phyloP scores from a whole-genome alignment of 2,888 invertebrate species.

The Stenotaenia linearis region DNA sequence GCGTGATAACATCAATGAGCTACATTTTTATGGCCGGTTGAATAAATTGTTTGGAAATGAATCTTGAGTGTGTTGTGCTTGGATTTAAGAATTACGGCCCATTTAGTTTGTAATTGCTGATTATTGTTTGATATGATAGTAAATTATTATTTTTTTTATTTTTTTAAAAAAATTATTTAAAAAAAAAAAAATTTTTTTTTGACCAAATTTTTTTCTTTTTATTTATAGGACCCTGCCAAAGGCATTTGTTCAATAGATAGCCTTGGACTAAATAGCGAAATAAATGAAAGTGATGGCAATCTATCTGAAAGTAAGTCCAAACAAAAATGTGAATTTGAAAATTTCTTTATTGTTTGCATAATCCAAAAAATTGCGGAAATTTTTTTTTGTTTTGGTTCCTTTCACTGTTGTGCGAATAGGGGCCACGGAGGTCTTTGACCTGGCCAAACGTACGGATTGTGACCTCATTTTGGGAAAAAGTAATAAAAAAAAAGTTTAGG shows the following conservation, averaged over 20 bases:
- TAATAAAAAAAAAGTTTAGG: neutral
- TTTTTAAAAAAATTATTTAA: neutral
- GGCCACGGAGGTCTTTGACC: slow-evolving; percentile 3
- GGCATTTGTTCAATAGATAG: slow-evolving; percentile 30
- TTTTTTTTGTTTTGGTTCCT: neutral
- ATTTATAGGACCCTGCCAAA: slow-evolving; percentile 31
- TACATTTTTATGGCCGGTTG: slow-evolving; percentile 23
- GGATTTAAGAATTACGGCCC: too few relatives aligned
- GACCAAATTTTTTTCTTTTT: neutral
- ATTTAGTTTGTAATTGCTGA: neutral
- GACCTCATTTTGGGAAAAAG: neutral
- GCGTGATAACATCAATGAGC: slow-evolving; percentile 16
- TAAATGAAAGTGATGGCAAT: slow-evolving; percentile 32
- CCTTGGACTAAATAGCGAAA: slow-evolving; percentile 13
- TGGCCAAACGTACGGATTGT: slow-evolving; percentile 7
- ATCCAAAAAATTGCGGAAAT: neutral
- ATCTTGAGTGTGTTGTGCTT: neutral
- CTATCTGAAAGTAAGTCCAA: slow-evolving; percentile 30
- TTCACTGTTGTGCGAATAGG: neutral
- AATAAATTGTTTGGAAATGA: slow-evolving; percentile 14
- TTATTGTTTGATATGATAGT: neutral
- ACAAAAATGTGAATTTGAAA: neutral
- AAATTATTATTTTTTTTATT: neutral
- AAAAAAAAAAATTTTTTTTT: neutral
- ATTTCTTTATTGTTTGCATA: neutral